These are phyloP conservation scores for Nemotelus nigrinus DNA, from an alignment of 2,888 invertebrate genomes.

Conservation along the genomic window DNA sequence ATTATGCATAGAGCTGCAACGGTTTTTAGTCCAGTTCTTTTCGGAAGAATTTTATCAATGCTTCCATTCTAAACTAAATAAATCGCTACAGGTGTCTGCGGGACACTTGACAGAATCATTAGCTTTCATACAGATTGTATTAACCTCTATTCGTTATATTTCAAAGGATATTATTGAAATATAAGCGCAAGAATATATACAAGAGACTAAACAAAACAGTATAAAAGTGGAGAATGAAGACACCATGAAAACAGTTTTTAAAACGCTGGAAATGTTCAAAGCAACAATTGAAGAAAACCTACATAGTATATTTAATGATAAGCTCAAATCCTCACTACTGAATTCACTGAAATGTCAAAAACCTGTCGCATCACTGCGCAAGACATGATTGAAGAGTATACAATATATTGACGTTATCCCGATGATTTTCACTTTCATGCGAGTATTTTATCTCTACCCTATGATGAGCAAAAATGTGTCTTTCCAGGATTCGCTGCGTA, in stretches of 20 bases:
- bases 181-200: too few species aligned
- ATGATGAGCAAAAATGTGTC: not conserved
- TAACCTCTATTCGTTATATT: too few species aligned
- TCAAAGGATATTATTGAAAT: too few species aligned
- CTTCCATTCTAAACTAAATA: not conserved
- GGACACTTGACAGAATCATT: not conserved
- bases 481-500: too few species aligned
- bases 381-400: conserved; percentile 1
- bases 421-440: not conserved
- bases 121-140: too few species aligned
- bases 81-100: not conserved
- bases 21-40: not conserved
- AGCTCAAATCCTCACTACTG: not conserved
- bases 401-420: not conserved
- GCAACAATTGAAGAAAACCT: too few species aligned
- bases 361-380: not conserved
- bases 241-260: too few species aligned
- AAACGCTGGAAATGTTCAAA: too few species aligned
- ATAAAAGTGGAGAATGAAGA: too few species aligned
- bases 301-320: not conserved
- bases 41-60: not conserved
- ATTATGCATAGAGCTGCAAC: not conserved
- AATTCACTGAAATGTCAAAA: not conserved
- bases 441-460: not conserved
- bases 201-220: too few species aligned